Base-by-base conservation (phyloP, 1,140 invertebrate species). In the Asbolus verrucosus region DNA sequence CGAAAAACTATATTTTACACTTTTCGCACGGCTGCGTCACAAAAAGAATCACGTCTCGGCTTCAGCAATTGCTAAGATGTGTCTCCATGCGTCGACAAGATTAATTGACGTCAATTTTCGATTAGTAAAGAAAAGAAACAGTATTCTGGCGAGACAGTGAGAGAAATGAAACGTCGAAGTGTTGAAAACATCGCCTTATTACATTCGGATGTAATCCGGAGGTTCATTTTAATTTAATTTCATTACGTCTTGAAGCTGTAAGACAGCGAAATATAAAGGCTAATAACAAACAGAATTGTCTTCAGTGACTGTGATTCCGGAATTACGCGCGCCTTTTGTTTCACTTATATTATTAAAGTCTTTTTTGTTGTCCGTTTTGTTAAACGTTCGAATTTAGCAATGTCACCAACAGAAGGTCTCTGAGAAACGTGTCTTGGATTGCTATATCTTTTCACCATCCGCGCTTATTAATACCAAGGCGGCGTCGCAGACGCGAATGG, bases 191-290 rank as follows among this genome's bases (percentile, higher is more conserved):
- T 54, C 16, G 16, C 18, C 33, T 19, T 19, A 50, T 24, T 50
- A 24, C 43, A 16, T 16, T 65, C 24, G 41, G 65, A 66, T 50
- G 31, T 66, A 50, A 66, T 46, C 65, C 13, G 41, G 46, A 66
- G 39, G 65, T 66, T 50, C 41, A 50, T 50, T 66, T 46, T 66
- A 66, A 66, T 66, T 50, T 66, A 46, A 66, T 66, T 66, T 31
- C n/a, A 66, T 38, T 66, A 31, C 24, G 46, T 33, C 39, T 50
- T 66, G 27, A 62, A 36, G 24, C 27, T 30, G 13, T n/a, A 50
- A 66, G 65, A 66, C 27, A n/a, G 18, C 41, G 46, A 66, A 66
- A 66, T 66, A 66, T 66, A 66, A 66, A 46, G 46, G 41, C 65
- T 66, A 66, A 66, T 66, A 66, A 66, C n/a, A 46, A 41, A 33